A percentile compares a stretch with the other conserved stretches of the same genome.
These are phyloP conservation scores for Minunthozetes semirufus DNA, from an alignment of 2,888 invertebrate genomes.

Conservation along the genomic window DNA sequence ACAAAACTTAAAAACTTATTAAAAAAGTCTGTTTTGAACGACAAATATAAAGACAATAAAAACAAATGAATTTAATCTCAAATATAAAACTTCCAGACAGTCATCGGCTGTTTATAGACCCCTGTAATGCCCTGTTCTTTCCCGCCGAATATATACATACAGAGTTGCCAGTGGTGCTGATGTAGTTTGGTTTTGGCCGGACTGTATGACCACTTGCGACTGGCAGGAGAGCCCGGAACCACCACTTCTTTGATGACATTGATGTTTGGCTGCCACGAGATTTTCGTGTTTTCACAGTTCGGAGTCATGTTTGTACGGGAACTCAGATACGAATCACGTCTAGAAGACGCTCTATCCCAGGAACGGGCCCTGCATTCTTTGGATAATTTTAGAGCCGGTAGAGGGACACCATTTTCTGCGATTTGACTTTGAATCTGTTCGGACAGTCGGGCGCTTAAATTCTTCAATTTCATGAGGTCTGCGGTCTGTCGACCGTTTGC, in stretches of 20 bases:
- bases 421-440: conserved; percentile 13
- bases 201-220: conserved; percentile 40
- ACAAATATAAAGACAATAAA: too few relatives aligned
- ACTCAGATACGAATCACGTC: conserved; percentile 4
- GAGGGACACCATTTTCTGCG: not conserved
- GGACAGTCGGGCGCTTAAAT: not conserved
- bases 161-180: conserved; percentile 49
- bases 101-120: conserved; percentile 66
- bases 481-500: not conserved
- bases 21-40: too few relatives aligned
- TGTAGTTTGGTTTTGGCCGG: conserved; percentile 36
- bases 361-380: conserved; percentile 39
- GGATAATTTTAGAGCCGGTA: conserved; percentile 16
- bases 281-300: conserved; percentile 27
- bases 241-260: conserved; percentile 36
- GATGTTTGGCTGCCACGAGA: conserved; percentile 37
- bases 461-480: conserved; percentile 28
- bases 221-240: conserved; percentile 35
- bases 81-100: conserved; percentile 66
- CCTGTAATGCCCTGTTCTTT: conserved; percentile 70
- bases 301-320: conserved; percentile 18
- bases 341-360: conserved; percentile 38
- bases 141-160: conserved; percentile 68
- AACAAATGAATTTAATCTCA: conserved; percentile 28
- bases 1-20: too few relatives aligned